Conservation (phyloP, 2,797 vertebrate species). For the Hyperoplus immaculatus region DNA sequence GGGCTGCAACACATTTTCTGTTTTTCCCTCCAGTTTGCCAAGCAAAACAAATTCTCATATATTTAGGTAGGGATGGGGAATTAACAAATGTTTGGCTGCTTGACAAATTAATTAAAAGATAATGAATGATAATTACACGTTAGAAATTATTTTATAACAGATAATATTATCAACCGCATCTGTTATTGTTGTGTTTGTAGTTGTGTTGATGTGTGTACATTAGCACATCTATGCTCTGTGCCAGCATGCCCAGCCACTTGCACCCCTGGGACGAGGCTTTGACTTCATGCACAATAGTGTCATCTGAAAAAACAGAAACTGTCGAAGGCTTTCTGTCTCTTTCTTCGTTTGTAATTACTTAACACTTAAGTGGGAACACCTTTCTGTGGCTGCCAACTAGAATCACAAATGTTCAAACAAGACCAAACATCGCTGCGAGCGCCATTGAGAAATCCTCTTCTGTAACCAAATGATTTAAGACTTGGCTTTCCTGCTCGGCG, state of each 20-base stretch:
- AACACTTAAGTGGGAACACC: slow-evolving; percentile 9
- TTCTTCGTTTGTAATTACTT: slow-evolving; percentile 25
- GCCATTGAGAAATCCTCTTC: slow-evolving; percentile 39
- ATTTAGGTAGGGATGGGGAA: not conserved
- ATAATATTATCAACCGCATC: not conserved
- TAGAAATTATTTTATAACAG: no score
- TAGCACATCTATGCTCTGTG: not conserved
- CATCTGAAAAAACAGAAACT: slow-evolving; percentile 13
- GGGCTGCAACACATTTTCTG: not conserved
- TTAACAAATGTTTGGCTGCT: not conserved
- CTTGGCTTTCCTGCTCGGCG: slow-evolving; percentile 47
- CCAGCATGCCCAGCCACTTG: not conserved
- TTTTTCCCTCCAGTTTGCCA: not conserved
- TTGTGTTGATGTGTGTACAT: slow-evolving; percentile 4
- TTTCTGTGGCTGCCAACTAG: slow-evolving; percentile 36
- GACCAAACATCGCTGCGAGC: slow-evolving; percentile 45
- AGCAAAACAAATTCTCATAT: not conserved
- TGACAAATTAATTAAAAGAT: slow-evolving; percentile 3
- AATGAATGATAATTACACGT: no score
- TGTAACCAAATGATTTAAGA: slow-evolving; percentile 36
- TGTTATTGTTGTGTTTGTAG: not conserved
- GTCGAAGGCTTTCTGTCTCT: not conserved
- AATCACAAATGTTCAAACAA: slow-evolving; percentile 55
- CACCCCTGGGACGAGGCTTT: not conserved
- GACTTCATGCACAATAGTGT: not conserved